Percentiles rank a stretch among this genome's conserved stretches.
Evolutionary conservation across 1,140 invertebrate species (phyloP).

Genomic region (Chironomus tepperi): DNA sequence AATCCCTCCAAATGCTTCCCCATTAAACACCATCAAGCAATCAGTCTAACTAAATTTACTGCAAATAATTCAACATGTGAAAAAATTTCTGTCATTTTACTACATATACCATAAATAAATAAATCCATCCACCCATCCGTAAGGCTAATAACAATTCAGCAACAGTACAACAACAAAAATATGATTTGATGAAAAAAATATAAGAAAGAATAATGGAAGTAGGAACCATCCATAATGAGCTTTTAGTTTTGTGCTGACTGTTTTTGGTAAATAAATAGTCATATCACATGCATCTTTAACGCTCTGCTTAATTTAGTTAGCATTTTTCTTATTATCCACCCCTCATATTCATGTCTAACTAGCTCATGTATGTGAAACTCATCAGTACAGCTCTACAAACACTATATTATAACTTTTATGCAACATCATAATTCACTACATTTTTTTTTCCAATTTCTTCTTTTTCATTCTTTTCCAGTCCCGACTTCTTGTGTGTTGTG

Average conservation of each 20-base stretch:
- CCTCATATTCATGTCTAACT: not conserved
- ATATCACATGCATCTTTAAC: conserved; percentile 1
- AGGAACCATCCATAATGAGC: no score
- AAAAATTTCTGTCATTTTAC: no score
- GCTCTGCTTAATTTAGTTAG: not conserved
- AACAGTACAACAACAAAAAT: no score
- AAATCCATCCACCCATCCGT: no score
- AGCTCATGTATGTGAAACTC: not conserved
- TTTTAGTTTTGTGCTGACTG: not conserved
- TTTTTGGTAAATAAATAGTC: not conserved
- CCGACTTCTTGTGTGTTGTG: not conserved
- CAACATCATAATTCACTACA: not conserved
- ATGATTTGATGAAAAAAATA: no score
- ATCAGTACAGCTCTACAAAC: not conserved
- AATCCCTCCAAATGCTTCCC: no score
- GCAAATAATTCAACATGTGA: no score
- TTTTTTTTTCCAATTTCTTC: not conserved
- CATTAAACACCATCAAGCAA: no score
- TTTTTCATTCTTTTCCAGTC: not conserved
- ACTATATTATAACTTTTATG: not conserved
- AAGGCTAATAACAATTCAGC: no score
- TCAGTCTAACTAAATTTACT: no score
- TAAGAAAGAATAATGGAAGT: no score
- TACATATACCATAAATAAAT: no score
- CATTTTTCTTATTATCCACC: not conserved